Percentiles rank a stretch among this genome's conserved stretches.
These are phyloP conservation scores for Leptinotarsa defecta DNA, from an alignment of 1,140 invertebrate genomes.

Conservation along the genomic window DNA sequence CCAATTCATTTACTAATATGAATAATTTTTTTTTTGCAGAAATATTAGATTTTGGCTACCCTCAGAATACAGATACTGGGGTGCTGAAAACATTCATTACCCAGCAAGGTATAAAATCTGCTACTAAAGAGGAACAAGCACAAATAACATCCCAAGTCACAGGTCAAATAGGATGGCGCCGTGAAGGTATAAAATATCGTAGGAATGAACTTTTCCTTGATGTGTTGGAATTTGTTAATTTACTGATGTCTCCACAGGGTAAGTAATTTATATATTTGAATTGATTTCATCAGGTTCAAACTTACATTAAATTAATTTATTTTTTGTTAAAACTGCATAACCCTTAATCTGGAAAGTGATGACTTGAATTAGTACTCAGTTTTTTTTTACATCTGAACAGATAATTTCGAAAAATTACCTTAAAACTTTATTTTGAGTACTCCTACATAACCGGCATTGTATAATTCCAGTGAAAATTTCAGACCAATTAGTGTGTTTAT, in stretches of 20 bases:
- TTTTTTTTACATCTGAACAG: too few relatives aligned
- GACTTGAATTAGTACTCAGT: too few relatives aligned
- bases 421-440: too few relatives aligned
- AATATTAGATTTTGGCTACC: conserved; percentile 99
- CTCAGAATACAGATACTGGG: conserved; percentile 99
- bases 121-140: conserved; percentile 98
- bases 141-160: conserved; percentile 99
- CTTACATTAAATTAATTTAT: not conserved
- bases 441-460: too few relatives aligned
- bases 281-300: not conserved
- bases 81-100: conserved; percentile 99
- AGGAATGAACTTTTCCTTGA: conserved; percentile 99
- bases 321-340: not conserved
- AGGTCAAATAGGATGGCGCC: conserved; percentile 99
- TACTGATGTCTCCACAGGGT: conserved; percentile 99
- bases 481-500: too few relatives aligned
- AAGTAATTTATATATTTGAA: conserved; percentile 22
- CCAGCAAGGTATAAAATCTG: conserved; percentile 98
- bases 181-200: conserved; percentile 99
- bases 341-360: too few relatives aligned
- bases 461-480: too few relatives aligned
- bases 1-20: too few relatives aligned
- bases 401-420: too few relatives aligned
- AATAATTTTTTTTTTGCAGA: conserved; percentile 65
- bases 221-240: conserved; percentile 98